Evolutionary conservation across 2,113 vertebrate genomes (phyloP).

Genomic region (Choloepus hoffmanni): DNA sequence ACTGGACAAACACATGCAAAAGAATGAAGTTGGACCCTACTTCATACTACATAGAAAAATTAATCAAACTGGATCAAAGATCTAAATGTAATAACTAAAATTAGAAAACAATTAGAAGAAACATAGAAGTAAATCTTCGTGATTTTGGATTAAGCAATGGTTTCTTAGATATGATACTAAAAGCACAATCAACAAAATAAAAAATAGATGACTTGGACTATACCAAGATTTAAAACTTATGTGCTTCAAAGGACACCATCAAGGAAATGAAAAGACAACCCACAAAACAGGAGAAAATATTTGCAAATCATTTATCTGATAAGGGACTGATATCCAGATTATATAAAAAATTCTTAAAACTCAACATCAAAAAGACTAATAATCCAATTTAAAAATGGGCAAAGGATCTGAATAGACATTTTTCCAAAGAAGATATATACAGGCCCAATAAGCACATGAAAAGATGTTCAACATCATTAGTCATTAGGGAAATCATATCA

Average conservation of each 20-base stretch:
- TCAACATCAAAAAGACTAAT: too few species aligned
- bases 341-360: too few species aligned
- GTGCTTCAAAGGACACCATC: too few species aligned
- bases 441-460: neutral
- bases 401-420: neutral
- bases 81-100: slow-evolving; percentile 8
- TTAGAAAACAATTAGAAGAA: neutral
- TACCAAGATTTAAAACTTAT: neutral
- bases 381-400: neutral
- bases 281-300: neutral
- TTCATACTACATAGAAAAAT: neutral
- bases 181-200: neutral
- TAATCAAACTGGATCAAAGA: neutral
- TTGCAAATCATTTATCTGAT: neutral
- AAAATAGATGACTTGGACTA: neutral
- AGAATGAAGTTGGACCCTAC: neutral
- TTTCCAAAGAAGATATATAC: neutral
- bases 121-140: neutral
- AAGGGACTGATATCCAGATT: neutral
- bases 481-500: slow-evolving; percentile 11
- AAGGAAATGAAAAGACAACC: neutral
- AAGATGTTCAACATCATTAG: neutral
- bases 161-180: neutral
- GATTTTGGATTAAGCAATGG: neutral
- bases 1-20: neutral